Percentiles rank a stretch among this genome's conserved stretches.
Conservation (phyloP, 53 echinoderm and acorn worm genomes). For the Paracentrotus lividus region DNA sequence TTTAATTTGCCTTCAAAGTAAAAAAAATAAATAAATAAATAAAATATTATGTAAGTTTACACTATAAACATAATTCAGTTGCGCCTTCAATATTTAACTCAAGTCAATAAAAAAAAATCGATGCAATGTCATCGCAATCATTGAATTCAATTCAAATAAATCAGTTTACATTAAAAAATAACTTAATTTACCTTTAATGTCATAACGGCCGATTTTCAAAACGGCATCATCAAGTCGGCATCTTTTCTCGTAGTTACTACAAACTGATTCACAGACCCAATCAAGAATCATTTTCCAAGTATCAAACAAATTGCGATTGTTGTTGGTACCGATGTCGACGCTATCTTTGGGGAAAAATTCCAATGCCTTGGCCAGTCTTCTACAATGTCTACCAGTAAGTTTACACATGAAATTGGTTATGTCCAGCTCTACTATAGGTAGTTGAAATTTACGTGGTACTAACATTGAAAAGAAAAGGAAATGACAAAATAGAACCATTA, state of each 20-base stretch:
- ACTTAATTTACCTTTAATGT: not conserved
- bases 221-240: not conserved
- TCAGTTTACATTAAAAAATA: no score
- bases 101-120: no score
- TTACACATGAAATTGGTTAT: not conserved
- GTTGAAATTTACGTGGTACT: not conserved
- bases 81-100: no score
- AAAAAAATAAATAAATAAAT: no score
- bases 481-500: not conserved
- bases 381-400: not conserved
- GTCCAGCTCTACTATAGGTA: not conserved
- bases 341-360: not conserved
- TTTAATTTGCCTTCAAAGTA: no score
- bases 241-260: constrained; percentile 10
- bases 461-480: not conserved
- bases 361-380: not conserved
- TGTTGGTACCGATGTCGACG: not conserved
- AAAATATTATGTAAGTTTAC: no score
- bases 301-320: not conserved
- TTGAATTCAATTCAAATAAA: no score
- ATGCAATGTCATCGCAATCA: no score
- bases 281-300: not conserved
- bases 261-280: not conserved
- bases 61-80: no score
- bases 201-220: not conserved